These are phyloP conservation scores for Tipula unca DNA, from an alignment of 2,888 invertebrate species.

Conservation along the genomic window DNA sequence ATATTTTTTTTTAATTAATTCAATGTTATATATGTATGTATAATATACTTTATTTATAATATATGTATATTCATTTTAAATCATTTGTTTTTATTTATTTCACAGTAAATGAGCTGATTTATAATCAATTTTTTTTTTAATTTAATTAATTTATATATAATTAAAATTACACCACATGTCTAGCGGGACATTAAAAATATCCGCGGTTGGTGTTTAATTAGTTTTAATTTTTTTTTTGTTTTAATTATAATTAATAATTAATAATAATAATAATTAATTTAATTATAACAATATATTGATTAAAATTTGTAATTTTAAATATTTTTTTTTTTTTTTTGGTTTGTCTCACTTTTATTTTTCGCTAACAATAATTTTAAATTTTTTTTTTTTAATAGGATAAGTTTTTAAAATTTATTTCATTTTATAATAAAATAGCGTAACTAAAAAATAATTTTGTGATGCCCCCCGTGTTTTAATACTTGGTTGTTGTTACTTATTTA, in stretches of 20 bases:
- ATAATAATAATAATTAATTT: conserved; percentile 18
- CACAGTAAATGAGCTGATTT: conserved; percentile 20
- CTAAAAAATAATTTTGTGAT: not conserved
- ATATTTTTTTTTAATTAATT: conserved; percentile 1
- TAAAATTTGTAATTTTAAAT: not conserved
- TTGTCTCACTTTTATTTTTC: not conserved
- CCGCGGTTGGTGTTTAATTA: not conserved
- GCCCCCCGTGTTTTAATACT: not conserved
- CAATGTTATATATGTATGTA: not conserved
- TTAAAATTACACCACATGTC: conserved; percentile 1
- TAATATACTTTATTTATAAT: not conserved
- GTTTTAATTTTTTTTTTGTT: not conserved
- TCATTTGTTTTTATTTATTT: conserved; percentile 17
- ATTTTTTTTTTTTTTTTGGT: not conserved
- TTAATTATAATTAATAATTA: not conserved
- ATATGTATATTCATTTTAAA: not conserved
- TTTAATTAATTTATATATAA: conserved; percentile 1
- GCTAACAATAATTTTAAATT: not conserved
- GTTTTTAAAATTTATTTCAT: not conserved
- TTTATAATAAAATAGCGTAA: not conserved
- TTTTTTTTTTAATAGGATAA: not conserved
- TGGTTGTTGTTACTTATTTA: not conserved
- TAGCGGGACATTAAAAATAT: not conserved
- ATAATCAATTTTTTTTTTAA: conserved; percentile 14
- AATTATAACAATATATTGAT: conserved; percentile 10